These are phyloP conservation scores for Beaufortia kweichowensis DNA, from an alignment of 2,113 vertebrate genomes.

Conservation along the genomic window DNA sequence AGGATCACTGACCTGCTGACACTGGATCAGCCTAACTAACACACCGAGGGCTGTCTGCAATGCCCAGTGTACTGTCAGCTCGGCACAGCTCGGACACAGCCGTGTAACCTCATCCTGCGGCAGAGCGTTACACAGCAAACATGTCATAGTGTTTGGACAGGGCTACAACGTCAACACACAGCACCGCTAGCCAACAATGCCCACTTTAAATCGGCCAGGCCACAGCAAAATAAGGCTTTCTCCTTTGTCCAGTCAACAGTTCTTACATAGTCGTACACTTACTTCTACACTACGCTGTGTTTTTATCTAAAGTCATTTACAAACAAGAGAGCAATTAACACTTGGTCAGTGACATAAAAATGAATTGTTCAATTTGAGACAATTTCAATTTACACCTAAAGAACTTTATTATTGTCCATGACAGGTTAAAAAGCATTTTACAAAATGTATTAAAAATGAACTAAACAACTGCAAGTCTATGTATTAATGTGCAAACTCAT, in stretches of 20 bases:
- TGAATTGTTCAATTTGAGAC: too few species aligned
- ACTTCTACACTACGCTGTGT: too few species aligned
- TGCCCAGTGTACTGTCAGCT: slow-evolving; percentile 45
- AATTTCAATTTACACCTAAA: too few species aligned
- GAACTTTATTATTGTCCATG: too few species aligned
- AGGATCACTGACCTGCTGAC: slow-evolving; percentile 47
- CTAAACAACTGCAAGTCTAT: too few species aligned
- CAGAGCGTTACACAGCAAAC: slow-evolving; percentile 29
- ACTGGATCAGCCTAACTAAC: slow-evolving; percentile 51
- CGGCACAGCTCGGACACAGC: slow-evolving; percentile 45
- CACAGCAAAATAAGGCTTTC: not conserved
- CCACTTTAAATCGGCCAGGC: not conserved
- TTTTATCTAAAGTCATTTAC: too few species aligned
- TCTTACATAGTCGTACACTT: not conserved
- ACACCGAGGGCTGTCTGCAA: slow-evolving; percentile 41
- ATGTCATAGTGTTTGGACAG: slow-evolving; percentile 47
- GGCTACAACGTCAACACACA: slow-evolving; percentile 40
- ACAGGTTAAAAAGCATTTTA: too few species aligned
- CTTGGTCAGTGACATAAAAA: too few species aligned
- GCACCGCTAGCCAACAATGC: not conserved
- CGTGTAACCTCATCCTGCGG: slow-evolving; percentile 36
- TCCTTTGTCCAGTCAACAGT: not conserved
- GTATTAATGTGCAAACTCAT: too few species aligned
- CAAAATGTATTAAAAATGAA: too few species aligned
- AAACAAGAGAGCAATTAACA: too few species aligned